phyloP scores from a whole-genome alignment of 2,888 invertebrate species.

The Leptura quadrifasciata region DNA sequence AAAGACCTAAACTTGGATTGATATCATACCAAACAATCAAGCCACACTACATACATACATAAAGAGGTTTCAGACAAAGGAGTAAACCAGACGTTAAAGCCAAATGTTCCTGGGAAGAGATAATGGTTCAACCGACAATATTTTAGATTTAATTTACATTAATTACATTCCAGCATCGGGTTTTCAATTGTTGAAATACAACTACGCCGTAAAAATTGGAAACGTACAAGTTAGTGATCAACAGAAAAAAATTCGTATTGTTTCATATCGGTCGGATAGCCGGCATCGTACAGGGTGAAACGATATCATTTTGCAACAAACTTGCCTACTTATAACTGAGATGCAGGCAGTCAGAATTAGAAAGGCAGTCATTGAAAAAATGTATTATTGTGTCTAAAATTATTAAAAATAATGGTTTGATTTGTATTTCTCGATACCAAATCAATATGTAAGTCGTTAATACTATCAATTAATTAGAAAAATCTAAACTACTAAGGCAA shows the following conservation, averaged over 20 bases:
- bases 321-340: too few relatives aligned
- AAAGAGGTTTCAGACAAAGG: slow-evolving; percentile 38
- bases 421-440: too few relatives aligned
- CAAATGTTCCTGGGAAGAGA: slow-evolving; percentile 36
- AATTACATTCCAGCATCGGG: slow-evolving; percentile 31
- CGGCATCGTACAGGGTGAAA: neutral
- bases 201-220: neutral
- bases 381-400: too few relatives aligned
- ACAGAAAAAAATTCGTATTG: neutral
- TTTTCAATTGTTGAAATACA: slow-evolving; percentile 20
- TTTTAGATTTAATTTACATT: slow-evolving; percentile 41
- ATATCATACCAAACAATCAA: slow-evolving; percentile 38
- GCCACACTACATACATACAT: slow-evolving; percentile 36
- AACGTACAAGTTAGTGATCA: slow-evolving; percentile 3
- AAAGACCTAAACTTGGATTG: slow-evolving; percentile 31
- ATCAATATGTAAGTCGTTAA: too few relatives aligned
- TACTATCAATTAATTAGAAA: too few relatives aligned
- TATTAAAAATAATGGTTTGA: too few relatives aligned
- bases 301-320: neutral
- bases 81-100: slow-evolving; percentile 35
- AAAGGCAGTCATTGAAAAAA: too few relatives aligned
- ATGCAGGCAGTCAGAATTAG: too few relatives aligned
- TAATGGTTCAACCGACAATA: slow-evolving; percentile 32
- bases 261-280: neutral
- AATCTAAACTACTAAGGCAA: too few relatives aligned